Evolutionary conservation across 30 jellyfish, hydroid and myxozoan species (phyloP).

Genomic region (Turritopsis dohrnii): DNA sequence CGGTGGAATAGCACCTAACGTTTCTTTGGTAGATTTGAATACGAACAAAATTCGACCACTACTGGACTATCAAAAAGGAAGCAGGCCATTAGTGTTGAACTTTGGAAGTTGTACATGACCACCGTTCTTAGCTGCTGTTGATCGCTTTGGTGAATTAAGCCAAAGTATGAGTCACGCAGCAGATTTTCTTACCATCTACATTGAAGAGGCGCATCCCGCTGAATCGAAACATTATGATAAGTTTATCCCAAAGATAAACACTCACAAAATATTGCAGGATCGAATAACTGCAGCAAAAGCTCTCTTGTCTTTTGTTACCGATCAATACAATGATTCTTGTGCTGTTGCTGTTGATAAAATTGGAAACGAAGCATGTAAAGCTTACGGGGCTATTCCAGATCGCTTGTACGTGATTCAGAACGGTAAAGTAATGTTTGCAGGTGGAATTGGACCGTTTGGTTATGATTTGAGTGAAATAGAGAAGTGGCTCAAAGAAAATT

Average conservation of each 20-base stretch:
- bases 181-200: no score
- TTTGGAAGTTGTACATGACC: neutral
- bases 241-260: no score
- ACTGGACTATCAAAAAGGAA: neutral
- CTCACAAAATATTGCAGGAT: no score
- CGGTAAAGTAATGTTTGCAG: constrained; percentile 51
- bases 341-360: constrained; percentile 44
- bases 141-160: neutral
- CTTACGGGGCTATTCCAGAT: constrained; percentile 70
- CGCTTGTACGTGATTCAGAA: constrained; percentile 50
- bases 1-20: neutral
- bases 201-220: no score
- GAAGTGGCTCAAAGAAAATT: no score
- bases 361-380: constrained; percentile 37
- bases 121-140: neutral
- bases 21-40: neutral
- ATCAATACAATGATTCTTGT: no score
- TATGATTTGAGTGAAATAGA: constrained; percentile 39
- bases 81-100: neutral
- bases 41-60: neutral
- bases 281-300: no score
- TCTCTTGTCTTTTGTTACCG: no score
- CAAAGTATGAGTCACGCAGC: neutral
- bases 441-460: constrained; percentile 61
- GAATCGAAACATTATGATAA: no score